Evolutionary conservation across 2,888 invertebrate genomes (phyloP), one percentile per base, ranked within the genome.

Genomic region (Drosophila histrio): DNA sequence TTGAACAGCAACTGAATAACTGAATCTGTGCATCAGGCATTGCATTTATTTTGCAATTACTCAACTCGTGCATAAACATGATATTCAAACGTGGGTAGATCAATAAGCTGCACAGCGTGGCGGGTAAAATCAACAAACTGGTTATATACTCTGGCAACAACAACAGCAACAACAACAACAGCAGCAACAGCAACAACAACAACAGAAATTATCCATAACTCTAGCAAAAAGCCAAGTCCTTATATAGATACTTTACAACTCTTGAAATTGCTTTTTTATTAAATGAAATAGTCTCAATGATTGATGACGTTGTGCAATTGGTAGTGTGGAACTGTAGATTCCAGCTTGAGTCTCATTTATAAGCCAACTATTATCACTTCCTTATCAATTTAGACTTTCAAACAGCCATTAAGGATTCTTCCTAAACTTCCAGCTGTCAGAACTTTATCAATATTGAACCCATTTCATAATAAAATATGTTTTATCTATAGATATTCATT

Each of bases 21-120:
- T 76, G 77, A 60, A 65, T 77, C 67, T 58, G 52, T 72, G 62
- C 67, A 72, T 54, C 56, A 49, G 46, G 54, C 54, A 46, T 61
- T 57, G 54, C 67, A 72, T 79, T 79, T 79, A 85, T 72, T 56
- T 72, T 69, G 76, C 76, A 85, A 85, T 82, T 82, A 85, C 82
- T 79, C 65, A 68, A 49, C 81, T 77, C 46, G 46, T 43, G 60
- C 65, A 50, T 54, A 61, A 71, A 71, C 72, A 69, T 53, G 49
- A 66, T 50, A 34, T 38, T 56, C 44, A 17, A 1, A 59, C 47
- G 52, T 47, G 64, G 76, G 46, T 50, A 36, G 72, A 60, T 60
- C 65, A 56, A 75, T 72, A 56, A 64, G n/a, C 50, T 43, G 43
- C 13, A 17, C 13, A 26, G 9, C 30, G 11, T 41, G 11, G 2